phyloP scores from a whole-genome alignment of 2,797 vertebrate species.

The Notolabrus celidotus region DNA sequence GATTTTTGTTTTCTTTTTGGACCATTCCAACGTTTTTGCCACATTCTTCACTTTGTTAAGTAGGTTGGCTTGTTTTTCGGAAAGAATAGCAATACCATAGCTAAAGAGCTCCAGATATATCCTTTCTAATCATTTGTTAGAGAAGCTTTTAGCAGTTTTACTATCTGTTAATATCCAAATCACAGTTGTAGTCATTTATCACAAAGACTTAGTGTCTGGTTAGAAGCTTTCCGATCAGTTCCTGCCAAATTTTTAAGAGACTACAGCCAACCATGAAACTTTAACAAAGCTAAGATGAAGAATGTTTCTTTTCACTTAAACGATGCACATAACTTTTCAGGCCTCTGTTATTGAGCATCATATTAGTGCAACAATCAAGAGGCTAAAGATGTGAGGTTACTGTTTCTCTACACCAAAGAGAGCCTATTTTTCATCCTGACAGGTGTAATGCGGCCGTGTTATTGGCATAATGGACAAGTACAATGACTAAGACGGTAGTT shows the following conservation, averaged over 20 bases:
- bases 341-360: constrained; percentile 36
- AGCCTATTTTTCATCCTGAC: constrained; percentile 66
- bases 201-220: neutral
- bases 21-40: too few species aligned
- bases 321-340: constrained; percentile 23
- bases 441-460: constrained; percentile 61
- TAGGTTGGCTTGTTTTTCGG: too few species aligned
- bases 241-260: constrained; percentile 9
- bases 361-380: constrained; percentile 59
- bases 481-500: constrained; percentile 37
- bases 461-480: constrained; percentile 60
- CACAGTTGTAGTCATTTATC: neutral
- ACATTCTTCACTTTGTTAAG: too few species aligned
- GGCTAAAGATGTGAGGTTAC: constrained; percentile 39
- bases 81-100: neutral
- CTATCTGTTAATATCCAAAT: neutral
- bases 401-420: constrained; percentile 64
- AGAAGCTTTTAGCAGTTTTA: neutral
- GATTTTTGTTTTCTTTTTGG: too few species aligned
- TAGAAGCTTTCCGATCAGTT: neutral
- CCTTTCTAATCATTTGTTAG: neutral
- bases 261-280: neutral
- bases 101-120: neutral
- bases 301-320: constrained; percentile 27
- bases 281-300: neutral